Percentiles rank a stretch among this genome's conserved stretches.
phyloP scores from a whole-genome alignment of 2,888 invertebrate species.

The Peribatodes rhomboidaria region DNA sequence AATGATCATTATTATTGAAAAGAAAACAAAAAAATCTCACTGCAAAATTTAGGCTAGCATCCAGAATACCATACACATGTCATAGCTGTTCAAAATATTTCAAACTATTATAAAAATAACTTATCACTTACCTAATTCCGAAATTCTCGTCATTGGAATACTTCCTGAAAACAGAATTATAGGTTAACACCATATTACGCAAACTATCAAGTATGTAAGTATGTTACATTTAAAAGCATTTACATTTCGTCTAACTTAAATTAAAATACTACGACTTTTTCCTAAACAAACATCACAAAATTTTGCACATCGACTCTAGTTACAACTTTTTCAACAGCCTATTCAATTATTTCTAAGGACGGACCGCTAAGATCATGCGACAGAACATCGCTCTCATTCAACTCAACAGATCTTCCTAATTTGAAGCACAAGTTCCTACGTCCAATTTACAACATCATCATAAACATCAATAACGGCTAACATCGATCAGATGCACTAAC shows the following conservation, averaged over 20 bases:
- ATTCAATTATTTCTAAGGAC: constrained; percentile 40
- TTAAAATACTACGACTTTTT: constrained; percentile 15
- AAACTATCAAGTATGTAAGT: background rate
- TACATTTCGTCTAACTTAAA: constrained; percentile 26
- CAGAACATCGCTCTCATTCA: constrained; percentile 40
- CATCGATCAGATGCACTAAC: constrained; percentile 63
- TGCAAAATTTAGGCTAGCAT: too few species aligned
- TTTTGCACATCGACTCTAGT: constrained; percentile 30
- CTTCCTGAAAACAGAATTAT: constrained; percentile 73
- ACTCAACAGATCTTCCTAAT: constrained; percentile 26
- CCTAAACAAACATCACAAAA: constrained; percentile 23
- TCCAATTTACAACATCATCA: constrained; percentile 34
- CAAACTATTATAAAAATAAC: too few species aligned
- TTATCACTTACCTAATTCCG: constrained; percentile 80
- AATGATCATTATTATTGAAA: background rate
- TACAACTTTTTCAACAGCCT: constrained; percentile 23
- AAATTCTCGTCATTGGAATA: constrained; percentile 86
- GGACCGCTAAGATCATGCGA: constrained; percentile 49
- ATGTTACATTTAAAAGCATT: constrained; percentile 37
- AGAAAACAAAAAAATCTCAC: background rate
- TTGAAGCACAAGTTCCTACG: constrained; percentile 40
- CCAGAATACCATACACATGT: too few species aligned
- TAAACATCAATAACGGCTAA: constrained; percentile 43
- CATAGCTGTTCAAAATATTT: too few species aligned
- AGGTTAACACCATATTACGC: constrained; percentile 14